These are phyloP conservation scores for Cabera pusaria DNA, from an alignment of 2,888 invertebrate genomes.

Conservation along the genomic window DNA sequence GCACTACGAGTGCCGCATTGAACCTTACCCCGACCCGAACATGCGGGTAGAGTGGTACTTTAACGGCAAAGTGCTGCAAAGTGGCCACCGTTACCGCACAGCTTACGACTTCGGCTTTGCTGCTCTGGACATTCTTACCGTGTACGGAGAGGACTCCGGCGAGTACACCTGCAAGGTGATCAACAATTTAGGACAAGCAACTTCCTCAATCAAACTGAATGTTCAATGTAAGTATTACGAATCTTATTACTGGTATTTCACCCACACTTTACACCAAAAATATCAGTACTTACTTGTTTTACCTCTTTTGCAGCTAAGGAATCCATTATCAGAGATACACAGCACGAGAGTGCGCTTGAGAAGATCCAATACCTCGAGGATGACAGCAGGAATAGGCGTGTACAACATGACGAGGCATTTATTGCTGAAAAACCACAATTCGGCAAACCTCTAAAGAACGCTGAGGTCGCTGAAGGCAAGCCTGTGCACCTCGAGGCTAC, in stretches of 20 bases:
- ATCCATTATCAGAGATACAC: constrained; percentile 94
- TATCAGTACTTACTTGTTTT: too few species aligned
- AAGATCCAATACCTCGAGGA: constrained; percentile 97
- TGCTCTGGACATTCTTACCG: constrained; percentile 96
- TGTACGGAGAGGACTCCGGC: constrained; percentile 97
- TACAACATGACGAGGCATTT: constrained; percentile 88
- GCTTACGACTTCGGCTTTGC: constrained; percentile 99
- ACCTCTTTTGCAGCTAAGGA: constrained; percentile 88
- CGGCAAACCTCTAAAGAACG: constrained; percentile 93
- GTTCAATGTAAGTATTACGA: constrained; percentile 88
- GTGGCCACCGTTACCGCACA: constrained; percentile 95
- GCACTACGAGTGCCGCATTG: constrained; percentile 96
- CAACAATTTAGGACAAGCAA: constrained; percentile 92
- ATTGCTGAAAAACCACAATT: constrained; percentile 94
- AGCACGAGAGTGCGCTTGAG: constrained; percentile 95
- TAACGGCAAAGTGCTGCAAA: constrained; percentile 94
- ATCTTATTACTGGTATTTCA: too few species aligned
- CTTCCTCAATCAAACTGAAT: constrained; percentile 90
- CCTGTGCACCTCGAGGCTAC: constrained; percentile 97
- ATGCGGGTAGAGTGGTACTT: constrained; percentile 97
- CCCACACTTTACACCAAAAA: too few species aligned
- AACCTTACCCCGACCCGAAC: constrained; percentile 94
- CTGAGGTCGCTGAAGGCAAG: constrained; percentile 92
- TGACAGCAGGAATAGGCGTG: constrained; percentile 89
- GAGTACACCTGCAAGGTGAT: constrained; percentile 95